phyloP scores from a whole-genome alignment of 1,140 invertebrate genomes.

The Ceratoteleas bidentatus region DNA sequence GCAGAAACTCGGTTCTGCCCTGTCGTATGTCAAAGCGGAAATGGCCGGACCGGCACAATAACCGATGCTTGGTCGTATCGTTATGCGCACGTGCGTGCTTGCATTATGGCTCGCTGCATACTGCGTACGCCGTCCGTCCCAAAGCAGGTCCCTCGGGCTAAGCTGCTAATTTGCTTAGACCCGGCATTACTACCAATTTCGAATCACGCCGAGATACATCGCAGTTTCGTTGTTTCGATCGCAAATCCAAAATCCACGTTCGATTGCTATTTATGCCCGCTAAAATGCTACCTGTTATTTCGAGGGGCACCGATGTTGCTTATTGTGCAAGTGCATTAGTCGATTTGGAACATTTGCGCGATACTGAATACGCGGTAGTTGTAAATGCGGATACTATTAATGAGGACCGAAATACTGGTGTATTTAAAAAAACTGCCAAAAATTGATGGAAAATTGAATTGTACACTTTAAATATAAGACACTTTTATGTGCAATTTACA shows the following conservation, averaged over 20 bases:
- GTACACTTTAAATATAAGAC: too few species aligned
- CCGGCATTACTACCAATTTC: constrained; percentile 54
- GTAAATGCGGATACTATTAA: too few species aligned
- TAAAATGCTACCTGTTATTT: too few species aligned
- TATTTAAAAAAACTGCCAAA: too few species aligned
- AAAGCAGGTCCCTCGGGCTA: constrained; percentile 29
- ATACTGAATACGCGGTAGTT: too few species aligned
- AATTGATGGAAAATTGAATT: too few species aligned
- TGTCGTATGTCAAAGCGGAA: constrained; percentile 32
- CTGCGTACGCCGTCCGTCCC: constrained; percentile 14
- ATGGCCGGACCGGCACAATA: constrained; percentile 30
- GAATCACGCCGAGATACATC: constrained; percentile 32
- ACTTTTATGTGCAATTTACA: too few species aligned
- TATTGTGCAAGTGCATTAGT: too few species aligned
- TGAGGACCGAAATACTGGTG: too few species aligned
- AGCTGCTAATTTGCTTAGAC: constrained; percentile 50
- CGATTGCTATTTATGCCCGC: too few species aligned
- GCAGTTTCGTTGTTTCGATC: constrained; percentile 6
- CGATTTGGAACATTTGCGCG: too few species aligned
- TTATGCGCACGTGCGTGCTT: constrained; percentile 45
- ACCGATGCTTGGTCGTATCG: constrained; percentile 45
- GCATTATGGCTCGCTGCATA: constrained; percentile 24
- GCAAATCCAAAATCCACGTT: background rate
- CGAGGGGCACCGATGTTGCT: too few species aligned
- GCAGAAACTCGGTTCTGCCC: background rate